Evolutionary conservation across 2,888 invertebrate species (phyloP).

Genomic region (Phragmatobia fuliginosa): DNA sequence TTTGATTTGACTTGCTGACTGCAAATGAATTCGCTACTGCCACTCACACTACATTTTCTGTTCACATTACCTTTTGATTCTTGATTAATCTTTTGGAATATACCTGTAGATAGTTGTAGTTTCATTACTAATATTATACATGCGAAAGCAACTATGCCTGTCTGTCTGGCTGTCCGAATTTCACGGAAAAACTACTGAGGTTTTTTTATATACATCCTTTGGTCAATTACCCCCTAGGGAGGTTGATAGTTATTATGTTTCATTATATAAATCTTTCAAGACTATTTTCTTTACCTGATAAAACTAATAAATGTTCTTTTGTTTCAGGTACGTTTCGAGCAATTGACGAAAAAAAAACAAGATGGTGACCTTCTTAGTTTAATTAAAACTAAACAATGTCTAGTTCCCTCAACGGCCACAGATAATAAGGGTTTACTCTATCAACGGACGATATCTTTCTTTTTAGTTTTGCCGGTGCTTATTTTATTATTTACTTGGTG

Average conservation of each 20-base stretch:
- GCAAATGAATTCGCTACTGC: slow-evolving; percentile 58
- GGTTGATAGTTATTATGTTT: neutral
- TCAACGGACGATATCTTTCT: slow-evolving; percentile 7
- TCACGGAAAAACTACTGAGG: no score
- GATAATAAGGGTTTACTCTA: slow-evolving; percentile 20
- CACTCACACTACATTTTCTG: slow-evolving; percentile 31
- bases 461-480: neutral
- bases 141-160: no score
- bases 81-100: slow-evolving; percentile 5
- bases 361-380: slow-evolving; percentile 46
- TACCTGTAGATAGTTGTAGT: neutral
- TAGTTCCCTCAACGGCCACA: slow-evolving; percentile 35
- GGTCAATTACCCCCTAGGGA: neutral
- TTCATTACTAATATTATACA: no score
- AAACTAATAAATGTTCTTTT: slow-evolving; percentile 46
- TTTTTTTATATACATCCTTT: neutral
- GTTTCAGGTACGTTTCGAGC: slow-evolving; percentile 56
- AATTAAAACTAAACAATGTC: slow-evolving; percentile 50
- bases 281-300: neutral
- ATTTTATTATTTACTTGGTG: neutral
- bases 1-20: no score
- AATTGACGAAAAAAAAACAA: slow-evolving; percentile 27
- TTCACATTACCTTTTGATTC: slow-evolving; percentile 9
- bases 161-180: no score
- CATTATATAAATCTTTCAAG: neutral